Evolutionary conservation across 2,888 invertebrate species (phyloP).

Genomic region (Xylota segnis): DNA sequence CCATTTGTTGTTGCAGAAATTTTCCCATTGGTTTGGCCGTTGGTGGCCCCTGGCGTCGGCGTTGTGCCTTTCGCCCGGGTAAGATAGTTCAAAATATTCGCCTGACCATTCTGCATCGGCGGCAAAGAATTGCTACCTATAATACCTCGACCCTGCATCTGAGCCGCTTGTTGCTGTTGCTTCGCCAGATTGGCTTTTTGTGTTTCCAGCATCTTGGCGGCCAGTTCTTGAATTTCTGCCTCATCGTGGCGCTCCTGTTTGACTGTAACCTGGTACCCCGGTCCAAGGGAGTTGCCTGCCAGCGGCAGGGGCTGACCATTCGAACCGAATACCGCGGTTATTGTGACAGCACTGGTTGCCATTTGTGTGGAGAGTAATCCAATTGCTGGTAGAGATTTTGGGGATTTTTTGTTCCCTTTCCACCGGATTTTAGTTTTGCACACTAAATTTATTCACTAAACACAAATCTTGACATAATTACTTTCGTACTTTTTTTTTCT

Average conservation of each 20-base stretch:
- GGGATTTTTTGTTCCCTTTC: background rate
- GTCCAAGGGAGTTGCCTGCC: slow-evolving; percentile 82
- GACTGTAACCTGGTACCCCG: slow-evolving; percentile 80
- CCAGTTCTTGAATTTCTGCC: slow-evolving; percentile 93
- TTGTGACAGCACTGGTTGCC: slow-evolving; percentile 78
- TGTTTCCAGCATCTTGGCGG: slow-evolving; percentile 94
- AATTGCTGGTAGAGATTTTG: slow-evolving; percentile 1
- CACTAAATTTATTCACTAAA: slow-evolving; percentile 41
- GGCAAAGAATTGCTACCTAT: slow-evolving; percentile 77
- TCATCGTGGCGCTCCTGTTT: slow-evolving; percentile 88
- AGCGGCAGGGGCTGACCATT: slow-evolving; percentile 82
- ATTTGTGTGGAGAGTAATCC: slow-evolving; percentile 34
- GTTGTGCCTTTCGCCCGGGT: slow-evolving; percentile 82
- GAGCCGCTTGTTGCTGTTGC: slow-evolving; percentile 82
- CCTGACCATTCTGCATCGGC: slow-evolving; percentile 83
- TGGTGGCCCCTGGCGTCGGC: slow-evolving; percentile 44
- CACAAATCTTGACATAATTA: slow-evolving; percentile 47
- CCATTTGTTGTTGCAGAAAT: slow-evolving; percentile 27
- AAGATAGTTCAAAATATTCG: slow-evolving; percentile 88
- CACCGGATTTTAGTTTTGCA: slow-evolving; percentile 2
- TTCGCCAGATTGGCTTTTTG: slow-evolving; percentile 88
- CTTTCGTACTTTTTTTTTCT: background rate
- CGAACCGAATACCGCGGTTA: slow-evolving; percentile 82
- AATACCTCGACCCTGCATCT: slow-evolving; percentile 76
- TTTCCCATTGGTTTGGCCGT: slow-evolving; percentile 53